A percentile compares a stretch with the other conserved stretches of the same genome.
phyloP scores from a whole-genome alignment of 2,113 vertebrate species.

The Embiotoca jacksoni region DNA sequence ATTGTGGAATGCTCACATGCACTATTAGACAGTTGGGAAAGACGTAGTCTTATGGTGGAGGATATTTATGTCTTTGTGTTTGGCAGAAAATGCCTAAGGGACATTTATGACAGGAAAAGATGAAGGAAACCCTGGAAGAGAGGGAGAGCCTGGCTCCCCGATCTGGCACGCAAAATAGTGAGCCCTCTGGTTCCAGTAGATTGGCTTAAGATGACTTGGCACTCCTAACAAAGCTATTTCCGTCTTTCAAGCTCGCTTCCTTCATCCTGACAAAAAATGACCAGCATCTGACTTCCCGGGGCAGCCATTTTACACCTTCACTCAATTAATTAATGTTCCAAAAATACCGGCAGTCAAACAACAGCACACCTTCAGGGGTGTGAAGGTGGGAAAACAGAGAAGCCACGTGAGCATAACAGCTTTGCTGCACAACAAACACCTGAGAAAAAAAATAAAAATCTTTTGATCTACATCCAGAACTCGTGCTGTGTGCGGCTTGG shows the following conservation, averaged over 20 bases:
- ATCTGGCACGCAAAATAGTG: conserved; percentile 37
- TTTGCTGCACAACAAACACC: conserved; percentile 32
- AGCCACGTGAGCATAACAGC: conserved; percentile 1
- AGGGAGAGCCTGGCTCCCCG: conserved; percentile 55
- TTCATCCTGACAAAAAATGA: conserved; percentile 61
- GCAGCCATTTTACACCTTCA: conserved; percentile 67
- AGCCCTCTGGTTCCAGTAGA: conserved; percentile 49
- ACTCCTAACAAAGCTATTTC: conserved; percentile 63
- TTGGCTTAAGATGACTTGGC: conserved; percentile 63
- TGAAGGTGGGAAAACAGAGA: conserved; percentile 37
- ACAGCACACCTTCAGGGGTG: conserved; percentile 48
- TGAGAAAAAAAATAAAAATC: neutral
- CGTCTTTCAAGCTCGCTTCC: conserved; percentile 46
- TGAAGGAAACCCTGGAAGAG: conserved; percentile 56
- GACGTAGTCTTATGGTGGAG: conserved; percentile 25
- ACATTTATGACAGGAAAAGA: conserved; percentile 49
- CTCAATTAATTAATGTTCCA: conserved; percentile 63
- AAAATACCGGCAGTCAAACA: conserved; percentile 61
- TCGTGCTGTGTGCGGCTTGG: conserved; percentile 19
- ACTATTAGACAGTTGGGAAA: conserved; percentile 30
- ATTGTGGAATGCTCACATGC: conserved; percentile 47
- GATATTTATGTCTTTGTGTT: conserved; percentile 62
- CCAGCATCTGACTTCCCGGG: conserved; percentile 62
- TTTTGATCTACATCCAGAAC: conserved; percentile 26
- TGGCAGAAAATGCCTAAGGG: conserved; percentile 49